Evolutionary conservation across 1,140 invertebrate species (phyloP).

Genomic region (Capitella teleta): DNA sequence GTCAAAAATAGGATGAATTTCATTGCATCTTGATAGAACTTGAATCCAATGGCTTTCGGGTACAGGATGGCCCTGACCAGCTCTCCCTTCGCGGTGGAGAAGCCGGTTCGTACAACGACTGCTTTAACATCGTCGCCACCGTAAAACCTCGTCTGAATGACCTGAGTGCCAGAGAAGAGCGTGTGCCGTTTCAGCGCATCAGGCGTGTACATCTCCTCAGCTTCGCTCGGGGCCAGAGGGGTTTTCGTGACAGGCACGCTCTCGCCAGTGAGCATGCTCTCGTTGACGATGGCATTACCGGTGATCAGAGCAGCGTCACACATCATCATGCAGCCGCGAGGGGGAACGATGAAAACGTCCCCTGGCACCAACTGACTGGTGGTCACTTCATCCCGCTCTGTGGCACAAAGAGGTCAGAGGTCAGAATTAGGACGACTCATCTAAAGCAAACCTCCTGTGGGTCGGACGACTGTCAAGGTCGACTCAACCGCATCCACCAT

Average conservation of each 20-base stretch:
- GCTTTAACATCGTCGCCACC: slow-evolving; percentile 53
- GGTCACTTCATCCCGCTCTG: slow-evolving; percentile 14
- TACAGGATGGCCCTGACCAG: slow-evolving; percentile 84
- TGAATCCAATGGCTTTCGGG: slow-evolving; percentile 79
- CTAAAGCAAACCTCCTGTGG: slow-evolving; percentile 4
- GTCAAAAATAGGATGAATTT: slow-evolving; percentile 78
- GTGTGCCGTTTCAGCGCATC: slow-evolving; percentile 72
- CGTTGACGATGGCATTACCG: slow-evolving; percentile 86
- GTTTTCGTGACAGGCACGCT: slow-evolving; percentile 81
- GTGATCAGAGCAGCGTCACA: slow-evolving; percentile 81
- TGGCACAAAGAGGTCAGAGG: too few species aligned
- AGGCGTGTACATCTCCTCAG: slow-evolving; percentile 26
- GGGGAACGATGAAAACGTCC: slow-evolving; percentile 72
- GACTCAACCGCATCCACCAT: slow-evolving; percentile 30
- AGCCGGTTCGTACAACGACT: slow-evolving; percentile 67
- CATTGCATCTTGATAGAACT: slow-evolving; percentile 83
- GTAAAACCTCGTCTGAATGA: slow-evolving; percentile 84
- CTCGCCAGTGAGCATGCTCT: slow-evolving; percentile 75
- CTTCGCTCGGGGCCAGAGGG: slow-evolving; percentile 42
- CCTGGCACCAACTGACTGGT: slow-evolving; percentile 62
- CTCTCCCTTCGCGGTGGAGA: slow-evolving; percentile 78
- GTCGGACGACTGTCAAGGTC: slow-evolving; percentile 16
- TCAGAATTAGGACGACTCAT: too few species aligned
- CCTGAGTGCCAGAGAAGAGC: slow-evolving; percentile 79
- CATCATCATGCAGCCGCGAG: slow-evolving; percentile 72